phyloP scores from a whole-genome alignment of 2,888 invertebrate genomes.

The Siphlonurus alternatus region DNA sequence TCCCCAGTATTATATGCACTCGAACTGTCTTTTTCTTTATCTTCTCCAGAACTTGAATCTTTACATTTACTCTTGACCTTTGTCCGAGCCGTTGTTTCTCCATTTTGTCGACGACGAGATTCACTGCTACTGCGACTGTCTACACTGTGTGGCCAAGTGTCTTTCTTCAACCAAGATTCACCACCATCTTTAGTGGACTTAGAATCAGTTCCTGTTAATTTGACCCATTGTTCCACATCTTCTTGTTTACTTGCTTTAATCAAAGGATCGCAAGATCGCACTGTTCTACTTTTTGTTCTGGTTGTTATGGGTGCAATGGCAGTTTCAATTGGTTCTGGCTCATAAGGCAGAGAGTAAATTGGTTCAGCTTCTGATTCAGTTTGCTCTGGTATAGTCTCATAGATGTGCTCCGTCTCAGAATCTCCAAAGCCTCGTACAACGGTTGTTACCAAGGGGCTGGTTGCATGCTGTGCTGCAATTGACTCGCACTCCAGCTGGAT shows the following conservation, averaged over 20 bases:
- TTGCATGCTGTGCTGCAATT: background rate
- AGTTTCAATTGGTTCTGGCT: conserved; percentile 19
- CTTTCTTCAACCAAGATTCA: background rate
- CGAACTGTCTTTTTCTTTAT: conserved; percentile 43
- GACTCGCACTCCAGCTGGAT: conserved; percentile 33
- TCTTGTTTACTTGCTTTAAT: conserved; percentile 12
- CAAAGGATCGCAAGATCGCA: background rate
- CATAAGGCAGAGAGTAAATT: conserved; percentile 44
- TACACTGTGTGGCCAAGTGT: conserved; percentile 8
- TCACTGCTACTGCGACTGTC: conserved; percentile 3
- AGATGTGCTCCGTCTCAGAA: conserved; percentile 40
- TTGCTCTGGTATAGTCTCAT: conserved; percentile 40
- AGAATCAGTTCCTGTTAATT: background rate
- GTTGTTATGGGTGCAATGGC: background rate
- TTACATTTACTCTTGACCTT: conserved; percentile 11
- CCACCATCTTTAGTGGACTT: background rate
- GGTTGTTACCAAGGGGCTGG: background rate
- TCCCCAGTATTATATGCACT: conserved; percentile 61
- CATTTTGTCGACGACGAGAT: conserved; percentile 11
- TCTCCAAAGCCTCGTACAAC: background rate
- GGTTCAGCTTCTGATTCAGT: conserved; percentile 42
- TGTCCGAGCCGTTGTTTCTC: background rate
- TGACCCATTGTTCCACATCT: conserved; percentile 16
- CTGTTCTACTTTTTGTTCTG: background rate
- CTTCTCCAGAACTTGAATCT: conserved; percentile 25